Evolutionary conservation across 2,888 invertebrate species (phyloP).

Genomic region (Apamea anceps): DNA sequence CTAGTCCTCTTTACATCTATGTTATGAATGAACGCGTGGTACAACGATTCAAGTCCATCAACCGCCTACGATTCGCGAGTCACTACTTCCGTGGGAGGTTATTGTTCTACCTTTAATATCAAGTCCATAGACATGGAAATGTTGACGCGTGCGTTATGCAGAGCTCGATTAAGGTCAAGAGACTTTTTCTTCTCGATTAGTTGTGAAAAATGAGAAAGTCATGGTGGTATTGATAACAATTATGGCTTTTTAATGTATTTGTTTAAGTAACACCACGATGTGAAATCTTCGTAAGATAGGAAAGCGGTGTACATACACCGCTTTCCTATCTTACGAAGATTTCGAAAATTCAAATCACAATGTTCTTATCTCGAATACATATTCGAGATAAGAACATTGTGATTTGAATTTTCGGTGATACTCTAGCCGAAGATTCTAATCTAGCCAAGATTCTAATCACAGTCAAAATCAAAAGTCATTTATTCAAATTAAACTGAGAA

Average conservation of each 20-base stretch:
- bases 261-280: not conserved
- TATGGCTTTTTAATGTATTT: constrained; percentile 24
- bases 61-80: constrained; percentile 66
- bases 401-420: not conserved
- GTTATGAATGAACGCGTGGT: constrained; percentile 60
- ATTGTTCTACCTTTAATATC: constrained; percentile 75
- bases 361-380: no score
- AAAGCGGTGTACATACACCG: no score
- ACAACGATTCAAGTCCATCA: constrained; percentile 49
- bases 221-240: constrained; percentile 28
- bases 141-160: constrained; percentile 57
- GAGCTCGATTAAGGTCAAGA: constrained; percentile 61
- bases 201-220: constrained; percentile 32
- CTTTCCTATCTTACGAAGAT: no score
- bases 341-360: no score
- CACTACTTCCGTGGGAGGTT: constrained; percentile 71
- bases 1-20: constrained; percentile 41
- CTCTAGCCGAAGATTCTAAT: not conserved
- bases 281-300: constrained; percentile 4
- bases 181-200: constrained; percentile 44
- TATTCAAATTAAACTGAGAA: not conserved
- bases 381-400: not conserved
- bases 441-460: not conserved
- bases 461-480: not conserved
- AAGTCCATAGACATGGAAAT: constrained; percentile 65